Evolutionary conservation across 2,113 vertebrate species (phyloP).

Genomic region (Bubo scandiacus): DNA sequence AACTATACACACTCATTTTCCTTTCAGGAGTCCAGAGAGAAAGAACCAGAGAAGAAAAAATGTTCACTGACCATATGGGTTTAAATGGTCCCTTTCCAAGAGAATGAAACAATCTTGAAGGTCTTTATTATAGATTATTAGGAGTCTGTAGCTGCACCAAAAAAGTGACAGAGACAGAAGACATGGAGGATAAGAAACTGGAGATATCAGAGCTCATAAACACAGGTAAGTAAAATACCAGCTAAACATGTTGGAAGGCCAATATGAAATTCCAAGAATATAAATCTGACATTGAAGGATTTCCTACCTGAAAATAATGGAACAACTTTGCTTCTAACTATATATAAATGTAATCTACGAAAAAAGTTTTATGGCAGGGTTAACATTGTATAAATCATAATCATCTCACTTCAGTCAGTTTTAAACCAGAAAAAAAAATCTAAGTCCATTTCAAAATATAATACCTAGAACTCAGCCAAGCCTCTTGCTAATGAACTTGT

Average conservation of each 20-base stretch:
- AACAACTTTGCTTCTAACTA: background rate
- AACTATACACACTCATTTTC: background rate
- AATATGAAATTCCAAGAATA: conserved; percentile 2
- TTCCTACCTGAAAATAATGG: background rate
- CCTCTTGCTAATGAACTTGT: conserved; percentile 10
- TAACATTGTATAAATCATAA: conserved; percentile 17
- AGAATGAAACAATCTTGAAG: background rate
- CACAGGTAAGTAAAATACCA: conserved; percentile 4
- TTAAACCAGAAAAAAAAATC: background rate
- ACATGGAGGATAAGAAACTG: background rate
- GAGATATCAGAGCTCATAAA: background rate
- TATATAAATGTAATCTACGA: background rate
- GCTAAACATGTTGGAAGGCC: background rate
- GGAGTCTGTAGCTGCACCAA: background rate
- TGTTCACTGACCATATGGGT: background rate
- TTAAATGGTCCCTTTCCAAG: background rate
- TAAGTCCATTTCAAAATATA: conserved; percentile 19
- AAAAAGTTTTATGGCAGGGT: background rate
- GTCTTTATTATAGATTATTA: background rate
- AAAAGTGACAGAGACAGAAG: background rate
- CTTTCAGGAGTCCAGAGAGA: background rate
- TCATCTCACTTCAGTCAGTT: background rate
- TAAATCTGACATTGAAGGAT: background rate
- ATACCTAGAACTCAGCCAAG: background rate
- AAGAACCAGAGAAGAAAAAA: background rate